Evolutionary conservation across 2,797 vertebrate genomes (phyloP).

Genomic region (Phrynocephalus guinanensis): DNA sequence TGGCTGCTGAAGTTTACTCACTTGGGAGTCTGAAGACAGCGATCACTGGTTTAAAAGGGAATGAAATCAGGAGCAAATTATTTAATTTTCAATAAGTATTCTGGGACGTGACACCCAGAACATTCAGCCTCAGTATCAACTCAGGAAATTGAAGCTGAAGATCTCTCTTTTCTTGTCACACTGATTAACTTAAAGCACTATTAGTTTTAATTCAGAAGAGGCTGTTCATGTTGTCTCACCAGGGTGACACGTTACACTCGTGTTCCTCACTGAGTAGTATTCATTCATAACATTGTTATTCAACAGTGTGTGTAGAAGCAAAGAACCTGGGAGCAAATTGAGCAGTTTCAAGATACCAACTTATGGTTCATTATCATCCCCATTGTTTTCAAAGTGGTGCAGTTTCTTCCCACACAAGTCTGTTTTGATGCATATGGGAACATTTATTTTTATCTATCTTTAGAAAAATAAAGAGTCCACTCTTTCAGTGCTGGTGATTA

Average conservation of each 20-base stretch:
- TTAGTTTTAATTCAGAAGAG: constrained; percentile 16
- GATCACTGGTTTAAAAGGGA: constrained; percentile 42
- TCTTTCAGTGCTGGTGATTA: not conserved
- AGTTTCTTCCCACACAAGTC: not conserved
- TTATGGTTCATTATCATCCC: not conserved
- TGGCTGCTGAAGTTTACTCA: constrained; percentile 50
- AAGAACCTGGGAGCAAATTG: not conserved
- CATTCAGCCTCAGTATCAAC: not conserved
- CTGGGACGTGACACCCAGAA: constrained; percentile 21
- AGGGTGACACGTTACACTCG: not conserved
- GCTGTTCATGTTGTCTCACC: constrained; percentile 7
- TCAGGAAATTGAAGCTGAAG: constrained; percentile 21
- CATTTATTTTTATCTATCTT: not conserved
- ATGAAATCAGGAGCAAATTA: constrained; percentile 53
- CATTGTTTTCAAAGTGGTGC: not conserved
- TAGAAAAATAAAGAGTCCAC: not conserved
- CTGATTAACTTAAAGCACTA: constrained; percentile 10
- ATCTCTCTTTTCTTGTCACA: constrained; percentile 25
- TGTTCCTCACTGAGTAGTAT: not conserved
- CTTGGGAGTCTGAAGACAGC: constrained; percentile 19
- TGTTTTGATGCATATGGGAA: not conserved
- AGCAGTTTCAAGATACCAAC: not conserved
- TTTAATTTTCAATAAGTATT: constrained; percentile 31
- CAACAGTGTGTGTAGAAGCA: not conserved
- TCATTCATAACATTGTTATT: not conserved